Evolutionary conservation across 2,888 invertebrate genomes (phyloP).

Genomic region (Tethea ocularis): DNA sequence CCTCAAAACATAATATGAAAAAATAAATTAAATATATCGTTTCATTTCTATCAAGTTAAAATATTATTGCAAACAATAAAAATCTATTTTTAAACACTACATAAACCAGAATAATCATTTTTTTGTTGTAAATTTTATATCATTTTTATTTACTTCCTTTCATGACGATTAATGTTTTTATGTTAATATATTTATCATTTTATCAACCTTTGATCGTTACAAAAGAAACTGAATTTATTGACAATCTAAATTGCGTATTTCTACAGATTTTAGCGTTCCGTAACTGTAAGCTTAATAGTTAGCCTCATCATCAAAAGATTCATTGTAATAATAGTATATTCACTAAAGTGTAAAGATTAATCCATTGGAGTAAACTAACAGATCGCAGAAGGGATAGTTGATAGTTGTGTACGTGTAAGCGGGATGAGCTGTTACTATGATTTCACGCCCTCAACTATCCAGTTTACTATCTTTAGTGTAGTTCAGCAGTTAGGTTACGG

Average conservation of each 20-base stretch:
- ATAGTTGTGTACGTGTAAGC: no score
- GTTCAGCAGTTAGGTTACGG: conserved; percentile 21
- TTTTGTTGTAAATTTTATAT: background rate
- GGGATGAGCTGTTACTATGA: no score
- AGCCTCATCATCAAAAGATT: background rate
- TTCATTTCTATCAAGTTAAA: no score
- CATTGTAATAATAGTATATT: background rate
- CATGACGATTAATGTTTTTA: background rate
- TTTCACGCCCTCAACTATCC: no score
- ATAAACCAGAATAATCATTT: background rate
- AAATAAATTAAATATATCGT: no score
- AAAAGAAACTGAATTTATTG: background rate
- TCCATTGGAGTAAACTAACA: no score
- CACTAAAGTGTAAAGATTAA: no score
- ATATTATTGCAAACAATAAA: no score
- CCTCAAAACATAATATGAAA: no score
- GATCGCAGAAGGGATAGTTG: no score
- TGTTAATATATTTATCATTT: background rate
- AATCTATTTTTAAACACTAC: no score
- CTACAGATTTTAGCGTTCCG: conserved; percentile 15
- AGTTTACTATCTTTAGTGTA: no score
- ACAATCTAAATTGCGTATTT: background rate
- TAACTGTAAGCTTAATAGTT: conserved; percentile 13
- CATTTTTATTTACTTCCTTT: background rate
- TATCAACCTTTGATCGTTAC: background rate